phyloP scores from a whole-genome alignment of 2,113 vertebrate species.

The Coryphaenoides rupestris region DNA sequence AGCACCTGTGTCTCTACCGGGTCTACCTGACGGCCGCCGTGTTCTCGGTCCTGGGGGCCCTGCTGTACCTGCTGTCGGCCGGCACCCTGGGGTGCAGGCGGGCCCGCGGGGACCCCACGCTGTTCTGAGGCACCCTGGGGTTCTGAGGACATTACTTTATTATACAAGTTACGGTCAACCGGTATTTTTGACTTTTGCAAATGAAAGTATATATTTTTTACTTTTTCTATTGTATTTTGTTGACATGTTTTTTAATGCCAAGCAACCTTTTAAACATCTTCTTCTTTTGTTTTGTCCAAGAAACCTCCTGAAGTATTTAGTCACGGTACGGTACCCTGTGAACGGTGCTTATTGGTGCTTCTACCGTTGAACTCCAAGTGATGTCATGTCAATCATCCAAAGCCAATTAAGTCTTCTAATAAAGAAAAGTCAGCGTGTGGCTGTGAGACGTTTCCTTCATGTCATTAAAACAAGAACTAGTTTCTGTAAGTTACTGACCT shows the following conservation, averaged over 20 bases:
- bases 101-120: constrained; percentile 77
- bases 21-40: constrained; percentile 85
- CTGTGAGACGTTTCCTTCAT: too few relatives aligned
- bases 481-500: too few relatives aligned
- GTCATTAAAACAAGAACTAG: too few relatives aligned
- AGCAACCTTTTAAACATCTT: constrained; percentile 5
- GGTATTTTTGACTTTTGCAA: constrained; percentile 23
- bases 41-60: constrained; percentile 82
- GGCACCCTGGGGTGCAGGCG: constrained; percentile 78
- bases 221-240: constrained; percentile 21
- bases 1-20: constrained; percentile 78
- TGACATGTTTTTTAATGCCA: constrained; percentile 34
- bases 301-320: too few relatives aligned
- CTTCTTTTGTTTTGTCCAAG: not conserved
- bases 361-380: too few relatives aligned
- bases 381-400: too few relatives aligned
- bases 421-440: too few relatives aligned
- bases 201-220: constrained; percentile 33
- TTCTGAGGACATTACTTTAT: not conserved
- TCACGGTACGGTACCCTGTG: too few relatives aligned
- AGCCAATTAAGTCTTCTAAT: too few relatives aligned
- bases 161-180: not conserved
- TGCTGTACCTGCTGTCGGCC: constrained; percentile 80
- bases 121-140: constrained; percentile 54
- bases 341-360: too few relatives aligned